A percentile compares a stretch with the other conserved stretches of the same genome.
Evolutionary conservation across 2,888 invertebrate species (phyloP).

Genomic region (Sphaerophoria rueppellii): DNA sequence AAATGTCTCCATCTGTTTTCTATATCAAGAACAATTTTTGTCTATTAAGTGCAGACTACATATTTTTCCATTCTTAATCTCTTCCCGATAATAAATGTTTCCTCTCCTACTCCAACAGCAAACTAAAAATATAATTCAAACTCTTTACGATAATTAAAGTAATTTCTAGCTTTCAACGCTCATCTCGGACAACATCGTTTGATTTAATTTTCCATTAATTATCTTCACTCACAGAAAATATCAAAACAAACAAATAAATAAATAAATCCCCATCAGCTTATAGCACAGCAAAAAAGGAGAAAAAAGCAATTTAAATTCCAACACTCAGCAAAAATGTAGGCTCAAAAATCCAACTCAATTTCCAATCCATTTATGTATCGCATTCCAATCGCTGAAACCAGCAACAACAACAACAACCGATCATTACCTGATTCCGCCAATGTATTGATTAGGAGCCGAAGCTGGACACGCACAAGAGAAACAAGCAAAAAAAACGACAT

Average conservation of each 20-base stretch:
- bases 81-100: neutral
- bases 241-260: constrained; percentile 35
- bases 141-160: constrained; percentile 8
- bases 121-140: neutral
- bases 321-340: constrained; percentile 60
- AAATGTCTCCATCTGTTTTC: too few species aligned
- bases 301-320: constrained; percentile 66
- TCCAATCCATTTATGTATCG: constrained; percentile 62
- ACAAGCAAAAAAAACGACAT: neutral
- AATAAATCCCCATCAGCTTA: neutral
- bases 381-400: constrained; percentile 48
- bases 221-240: constrained; percentile 16
- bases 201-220: constrained; percentile 57
- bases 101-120: neutral
- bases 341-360: constrained; percentile 61
- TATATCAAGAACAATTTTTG: too few species aligned
- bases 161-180: constrained; percentile 6
- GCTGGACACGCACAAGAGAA: constrained; percentile 50
- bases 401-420: constrained; percentile 34
- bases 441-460: constrained; percentile 67
- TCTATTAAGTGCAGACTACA: neutral
- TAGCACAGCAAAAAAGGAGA: neutral
- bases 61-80: neutral
- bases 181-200: constrained; percentile 24
- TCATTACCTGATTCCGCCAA: constrained; percentile 64